Percentiles rank a stretch among this genome's conserved stretches.
Conservation (phyloP, 2,888 invertebrate species). For the Morpho deidamia region DNA sequence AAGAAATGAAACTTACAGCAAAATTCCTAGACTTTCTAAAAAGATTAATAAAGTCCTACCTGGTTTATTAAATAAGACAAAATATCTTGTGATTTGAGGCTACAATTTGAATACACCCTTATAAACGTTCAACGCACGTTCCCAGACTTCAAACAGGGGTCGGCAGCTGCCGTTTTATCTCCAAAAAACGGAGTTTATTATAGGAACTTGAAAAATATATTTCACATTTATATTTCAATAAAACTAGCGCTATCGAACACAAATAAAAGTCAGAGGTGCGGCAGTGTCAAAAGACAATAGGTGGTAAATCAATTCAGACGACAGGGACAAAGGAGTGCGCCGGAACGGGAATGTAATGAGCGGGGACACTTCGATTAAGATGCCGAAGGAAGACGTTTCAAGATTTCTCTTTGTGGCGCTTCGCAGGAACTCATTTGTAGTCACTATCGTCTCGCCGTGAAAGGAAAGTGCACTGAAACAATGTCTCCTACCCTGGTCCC, state of each 20-base stretch:
- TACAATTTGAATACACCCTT: slow-evolving; percentile 15
- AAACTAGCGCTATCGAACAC: slow-evolving; percentile 39
- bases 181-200: slow-evolving; percentile 42
- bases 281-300: slow-evolving; percentile 48
- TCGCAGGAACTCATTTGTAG: slow-evolving; percentile 59
- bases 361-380: slow-evolving; percentile 48
- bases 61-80: too few relatives aligned
- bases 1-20: too few relatives aligned
- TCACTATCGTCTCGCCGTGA: slow-evolving; percentile 43
- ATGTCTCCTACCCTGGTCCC: slow-evolving; percentile 31
- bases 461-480: slow-evolving; percentile 48
- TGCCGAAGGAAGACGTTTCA: slow-evolving; percentile 46
- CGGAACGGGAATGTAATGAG: slow-evolving; percentile 30
- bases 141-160: slow-evolving; percentile 53
- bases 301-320: slow-evolving; percentile 62
- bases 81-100: not conserved
- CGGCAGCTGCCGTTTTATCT: slow-evolving; percentile 63
- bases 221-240: slow-evolving; percentile 53
- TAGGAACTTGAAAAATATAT: slow-evolving; percentile 42
- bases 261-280: slow-evolving; percentile 37
- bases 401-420: slow-evolving; percentile 41
- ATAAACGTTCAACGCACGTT: slow-evolving; percentile 38
- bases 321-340: slow-evolving; percentile 50
- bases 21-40: too few relatives aligned
- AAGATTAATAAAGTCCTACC: too few relatives aligned